These are phyloP conservation scores for Aplysina aerophoba DNA, from an alignment of 37 sponge, comb jelly and placozoan species.

Conservation along the genomic window DNA sequence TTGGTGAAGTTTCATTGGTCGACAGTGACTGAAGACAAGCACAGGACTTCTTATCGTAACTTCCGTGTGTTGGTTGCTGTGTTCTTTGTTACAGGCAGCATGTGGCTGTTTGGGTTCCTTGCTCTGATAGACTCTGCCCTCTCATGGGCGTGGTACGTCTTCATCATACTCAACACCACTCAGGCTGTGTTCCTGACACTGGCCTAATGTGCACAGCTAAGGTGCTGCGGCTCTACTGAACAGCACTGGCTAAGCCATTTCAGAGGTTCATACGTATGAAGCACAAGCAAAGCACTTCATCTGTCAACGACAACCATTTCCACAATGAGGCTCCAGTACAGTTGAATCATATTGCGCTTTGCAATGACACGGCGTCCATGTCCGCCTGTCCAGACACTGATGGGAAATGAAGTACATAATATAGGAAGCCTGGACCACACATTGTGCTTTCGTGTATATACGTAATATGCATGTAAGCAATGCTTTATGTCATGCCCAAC, in stretches of 20 bases:
- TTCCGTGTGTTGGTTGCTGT: constrained; percentile 32
- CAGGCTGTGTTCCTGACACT: constrained; percentile 44
- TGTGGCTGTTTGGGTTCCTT: constrained; percentile 65
- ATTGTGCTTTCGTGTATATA: too few relatives aligned
- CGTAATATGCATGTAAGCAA: too few relatives aligned
- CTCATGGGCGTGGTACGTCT: constrained; percentile 53
- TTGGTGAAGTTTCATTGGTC: not conserved
- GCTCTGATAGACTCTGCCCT: constrained; percentile 27
- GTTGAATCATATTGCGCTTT: too few relatives aligned
- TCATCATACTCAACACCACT: constrained; percentile 56
- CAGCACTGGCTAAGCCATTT: not conserved
- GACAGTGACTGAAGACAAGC: not conserved
- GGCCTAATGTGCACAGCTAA: constrained; percentile 40
- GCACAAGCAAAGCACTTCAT: too few relatives aligned
- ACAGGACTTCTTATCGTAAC: not conserved
- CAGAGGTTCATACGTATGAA: too few relatives aligned
- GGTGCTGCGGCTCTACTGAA: constrained; percentile 25
- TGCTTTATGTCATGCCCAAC: too few relatives aligned
- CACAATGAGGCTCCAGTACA: too few relatives aligned
- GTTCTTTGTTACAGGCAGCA: constrained; percentile 38
- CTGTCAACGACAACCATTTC: too few relatives aligned
- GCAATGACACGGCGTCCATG: too few relatives aligned
- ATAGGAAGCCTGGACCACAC: too few relatives aligned
- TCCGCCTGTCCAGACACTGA: too few relatives aligned
- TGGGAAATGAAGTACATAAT: too few relatives aligned